Evolutionary conservation across 2,888 invertebrate genomes (phyloP).

Genomic region (Chaetogeoica ovagalla): DNA sequence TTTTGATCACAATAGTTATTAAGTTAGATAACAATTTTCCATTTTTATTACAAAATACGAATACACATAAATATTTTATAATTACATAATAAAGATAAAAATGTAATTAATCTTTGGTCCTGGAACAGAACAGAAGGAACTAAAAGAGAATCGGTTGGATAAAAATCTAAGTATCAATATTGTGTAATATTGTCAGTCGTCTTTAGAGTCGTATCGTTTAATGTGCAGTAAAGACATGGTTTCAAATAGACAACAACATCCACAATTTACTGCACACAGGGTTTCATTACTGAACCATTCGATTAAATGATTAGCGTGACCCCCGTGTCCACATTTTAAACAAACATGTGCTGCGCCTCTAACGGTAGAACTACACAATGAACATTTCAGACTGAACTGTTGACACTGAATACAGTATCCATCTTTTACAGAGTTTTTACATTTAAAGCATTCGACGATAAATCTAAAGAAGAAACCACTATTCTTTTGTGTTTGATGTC

Average conservation of each 20-base stretch:
- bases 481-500: slow-evolving; percentile 63
- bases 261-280: slow-evolving; percentile 88
- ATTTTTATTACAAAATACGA: no score
- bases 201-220: slow-evolving; percentile 35
- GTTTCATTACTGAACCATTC: slow-evolving; percentile 79
- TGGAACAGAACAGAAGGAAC: slow-evolving; percentile 17
- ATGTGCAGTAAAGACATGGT: slow-evolving; percentile 63
- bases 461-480: slow-evolving; percentile 65
- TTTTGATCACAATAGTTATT: no score
- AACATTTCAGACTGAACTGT: slow-evolving; percentile 75
- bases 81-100: neutral
- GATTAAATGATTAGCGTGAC: slow-evolving; percentile 81
- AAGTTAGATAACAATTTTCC: no score
- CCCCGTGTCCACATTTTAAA: slow-evolving; percentile 88
- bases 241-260: slow-evolving; percentile 82
- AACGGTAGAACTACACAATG: slow-evolving; percentile 85
- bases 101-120: neutral
- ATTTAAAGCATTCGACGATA: slow-evolving; percentile 72
- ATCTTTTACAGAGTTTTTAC: slow-evolving; percentile 69
- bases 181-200: slow-evolving; percentile 14
- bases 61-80: no score
- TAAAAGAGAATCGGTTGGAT: neutral
- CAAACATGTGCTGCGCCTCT: slow-evolving; percentile 83
- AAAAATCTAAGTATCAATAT: slow-evolving; percentile 1
- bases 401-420: slow-evolving; percentile 76